phyloP scores from a whole-genome alignment of 2,113 vertebrate species.

The Dipodomys stephensi region DNA sequence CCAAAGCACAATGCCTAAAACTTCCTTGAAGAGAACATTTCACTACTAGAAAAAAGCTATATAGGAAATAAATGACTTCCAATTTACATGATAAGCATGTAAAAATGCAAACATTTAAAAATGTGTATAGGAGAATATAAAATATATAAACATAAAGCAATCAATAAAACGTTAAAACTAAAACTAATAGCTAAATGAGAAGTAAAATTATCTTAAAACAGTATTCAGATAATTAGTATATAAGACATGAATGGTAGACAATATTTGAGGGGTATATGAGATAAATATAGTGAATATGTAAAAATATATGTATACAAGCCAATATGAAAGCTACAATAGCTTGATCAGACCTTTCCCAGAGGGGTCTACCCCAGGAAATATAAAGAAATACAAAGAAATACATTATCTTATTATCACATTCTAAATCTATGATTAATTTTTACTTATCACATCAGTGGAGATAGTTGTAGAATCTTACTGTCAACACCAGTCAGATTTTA shows the following conservation, averaged over 20 bases:
- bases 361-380: background rate
- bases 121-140: background rate
- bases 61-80: background rate
- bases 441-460: background rate
- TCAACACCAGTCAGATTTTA: background rate
- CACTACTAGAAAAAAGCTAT: background rate
- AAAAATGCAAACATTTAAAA: background rate
- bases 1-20: too few species aligned
- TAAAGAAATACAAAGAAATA: background rate
- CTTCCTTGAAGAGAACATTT: background rate
- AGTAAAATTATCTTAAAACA: background rate
- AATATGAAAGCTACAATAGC: background rate
- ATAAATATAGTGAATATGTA: background rate
- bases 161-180: background rate
- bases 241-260: background rate
- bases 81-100: background rate
- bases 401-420: background rate
- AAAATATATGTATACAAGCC: background rate
- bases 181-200: background rate
- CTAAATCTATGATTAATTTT: background rate
- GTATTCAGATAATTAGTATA: background rate
- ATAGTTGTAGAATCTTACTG: conserved; percentile 13
- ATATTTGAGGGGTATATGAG: background rate
- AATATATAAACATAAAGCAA: background rate
- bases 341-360: background rate